These are phyloP conservation scores for Physocephala rufipes DNA, from an alignment of 2,888 invertebrate genomes.

Conservation along the genomic window DNA sequence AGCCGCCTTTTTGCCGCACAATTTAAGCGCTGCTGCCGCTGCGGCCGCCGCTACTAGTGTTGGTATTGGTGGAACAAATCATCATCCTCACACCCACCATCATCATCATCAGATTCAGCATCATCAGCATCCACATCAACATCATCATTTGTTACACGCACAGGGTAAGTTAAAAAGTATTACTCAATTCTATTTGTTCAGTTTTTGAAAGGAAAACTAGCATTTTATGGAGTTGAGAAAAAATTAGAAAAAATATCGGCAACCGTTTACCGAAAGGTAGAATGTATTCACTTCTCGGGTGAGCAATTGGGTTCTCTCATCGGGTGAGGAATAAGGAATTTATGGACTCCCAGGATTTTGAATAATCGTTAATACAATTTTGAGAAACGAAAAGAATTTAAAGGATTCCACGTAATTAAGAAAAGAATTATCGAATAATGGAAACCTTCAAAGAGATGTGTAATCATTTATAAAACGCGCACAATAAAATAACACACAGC, in stretches of 20 bases:
- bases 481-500: too few species aligned
- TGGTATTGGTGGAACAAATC: constrained; percentile 19
- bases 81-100: constrained; percentile 40
- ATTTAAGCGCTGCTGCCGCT: constrained; percentile 67
- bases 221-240: not conserved
- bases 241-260: not conserved
- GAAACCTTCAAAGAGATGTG: too few species aligned
- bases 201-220: not conserved
- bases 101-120: constrained; percentile 37
- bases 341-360: too few species aligned
- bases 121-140: constrained; percentile 43
- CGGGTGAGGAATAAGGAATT: too few species aligned
- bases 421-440: too few species aligned
- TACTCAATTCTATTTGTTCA: not conserved
- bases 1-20: constrained; percentile 83
- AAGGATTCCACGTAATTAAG: too few species aligned
- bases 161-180: constrained; percentile 61
- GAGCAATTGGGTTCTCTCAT: too few species aligned
- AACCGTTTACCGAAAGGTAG: not conserved
- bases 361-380: too few species aligned
- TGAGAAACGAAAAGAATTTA: too few species aligned
- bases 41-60: constrained; percentile 57
- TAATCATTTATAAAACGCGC: too few species aligned
- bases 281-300: too few species aligned
- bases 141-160: constrained; percentile 63